Percentiles rank a stretch among this genome's conserved stretches.
phyloP scores from a whole-genome alignment of 64 coral and sea anemone species.

The Astreopora myriophthalma region DNA sequence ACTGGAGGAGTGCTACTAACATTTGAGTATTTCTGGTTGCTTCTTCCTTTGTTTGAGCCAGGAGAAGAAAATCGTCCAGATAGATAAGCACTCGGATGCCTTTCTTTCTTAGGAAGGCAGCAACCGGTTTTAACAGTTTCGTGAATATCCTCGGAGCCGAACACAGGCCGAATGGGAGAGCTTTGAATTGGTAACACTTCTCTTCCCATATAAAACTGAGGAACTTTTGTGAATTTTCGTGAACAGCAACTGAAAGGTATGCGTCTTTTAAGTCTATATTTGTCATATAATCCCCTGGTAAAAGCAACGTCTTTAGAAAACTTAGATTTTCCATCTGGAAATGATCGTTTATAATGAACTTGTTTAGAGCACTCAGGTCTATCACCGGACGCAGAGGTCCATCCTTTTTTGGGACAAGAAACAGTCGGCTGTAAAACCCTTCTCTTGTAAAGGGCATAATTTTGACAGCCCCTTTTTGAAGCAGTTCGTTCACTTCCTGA shows the following conservation, averaged over 20 bases:
- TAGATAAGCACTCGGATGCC: constrained; percentile 46
- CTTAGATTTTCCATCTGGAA: constrained; percentile 64
- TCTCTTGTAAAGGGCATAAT: background rate
- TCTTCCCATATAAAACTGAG: constrained; percentile 41
- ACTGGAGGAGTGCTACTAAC: background rate
- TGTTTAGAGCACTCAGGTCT: constrained; percentile 40
- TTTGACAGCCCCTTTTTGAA: constrained; percentile 27
- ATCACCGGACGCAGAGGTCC: constrained; percentile 36
- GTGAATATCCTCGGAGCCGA: constrained; percentile 51
- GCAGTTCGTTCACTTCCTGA: constrained; percentile 11
- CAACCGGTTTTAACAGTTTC: constrained; percentile 57
- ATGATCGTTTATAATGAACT: background rate
- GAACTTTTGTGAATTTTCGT: background rate
- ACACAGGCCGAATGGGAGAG: constrained; percentile 45
- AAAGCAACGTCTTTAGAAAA: background rate
- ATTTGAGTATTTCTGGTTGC: background rate
- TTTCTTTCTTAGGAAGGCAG: background rate
- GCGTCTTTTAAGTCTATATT: constrained; percentile 75
- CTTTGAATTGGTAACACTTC: background rate
- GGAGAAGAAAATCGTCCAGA: constrained; percentile 50
- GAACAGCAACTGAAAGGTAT: constrained; percentile 39
- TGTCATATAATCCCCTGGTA: constrained; percentile 13
- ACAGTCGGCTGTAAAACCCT: background rate
- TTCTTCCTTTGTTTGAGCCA: background rate
- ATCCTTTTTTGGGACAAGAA: constrained; percentile 58